Percentiles rank a stretch among this genome's conserved stretches.
Evolutionary conservation across 2,797 vertebrate genomes (phyloP).

Genomic region (Nasua narica): DNA sequence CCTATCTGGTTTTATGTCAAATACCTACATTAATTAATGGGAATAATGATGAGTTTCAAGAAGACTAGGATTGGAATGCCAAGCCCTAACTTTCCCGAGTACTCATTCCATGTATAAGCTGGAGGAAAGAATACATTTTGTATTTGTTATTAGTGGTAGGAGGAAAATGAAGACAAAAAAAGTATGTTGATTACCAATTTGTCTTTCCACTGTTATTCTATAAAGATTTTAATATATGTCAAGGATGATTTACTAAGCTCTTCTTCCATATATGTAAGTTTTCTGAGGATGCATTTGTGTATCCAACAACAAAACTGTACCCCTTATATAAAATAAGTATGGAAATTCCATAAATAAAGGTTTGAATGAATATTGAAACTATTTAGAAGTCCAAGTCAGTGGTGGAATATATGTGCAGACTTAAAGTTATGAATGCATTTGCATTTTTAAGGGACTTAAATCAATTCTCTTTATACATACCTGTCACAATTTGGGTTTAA

Average conservation of each 20-base stretch:
- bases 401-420: conserved; percentile 53
- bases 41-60: neutral
- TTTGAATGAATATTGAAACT: conserved; percentile 59
- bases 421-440: conserved; percentile 69
- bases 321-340: conserved; percentile 17
- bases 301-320: neutral
- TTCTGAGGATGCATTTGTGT: conserved; percentile 1
- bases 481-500: conserved; percentile 44
- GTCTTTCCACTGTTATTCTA: neutral
- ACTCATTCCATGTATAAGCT: neutral
- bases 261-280: neutral
- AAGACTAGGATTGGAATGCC: neutral
- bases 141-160: neutral
- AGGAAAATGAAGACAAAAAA: neutral
- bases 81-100: neutral
- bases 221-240: neutral
- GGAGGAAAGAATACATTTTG: neutral
- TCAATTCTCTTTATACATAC: conserved; percentile 33
- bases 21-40: neutral
- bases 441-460: conserved; percentile 69
- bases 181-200: neutral
- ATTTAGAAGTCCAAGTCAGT: conserved; percentile 54
- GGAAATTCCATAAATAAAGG: neutral
- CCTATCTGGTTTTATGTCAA: neutral
- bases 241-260: neutral